Percentiles rank a stretch among this genome's conserved stretches.
Evolutionary conservation across 2,797 vertebrate genomes (phyloP).

Genomic region (Centroberyx gerrardi): DNA sequence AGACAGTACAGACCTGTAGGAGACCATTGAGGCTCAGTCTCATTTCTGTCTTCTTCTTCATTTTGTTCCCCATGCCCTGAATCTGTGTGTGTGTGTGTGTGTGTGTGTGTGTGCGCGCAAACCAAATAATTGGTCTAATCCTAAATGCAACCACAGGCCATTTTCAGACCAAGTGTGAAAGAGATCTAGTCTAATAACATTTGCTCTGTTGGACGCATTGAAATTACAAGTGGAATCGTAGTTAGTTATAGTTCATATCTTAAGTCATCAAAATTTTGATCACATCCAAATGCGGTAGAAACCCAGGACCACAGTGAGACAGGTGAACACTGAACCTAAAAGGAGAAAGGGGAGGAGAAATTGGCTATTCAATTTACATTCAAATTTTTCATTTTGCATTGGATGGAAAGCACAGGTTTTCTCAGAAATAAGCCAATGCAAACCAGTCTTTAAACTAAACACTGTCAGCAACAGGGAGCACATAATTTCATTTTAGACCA

Average conservation of each 20-base stretch:
- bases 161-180: neutral
- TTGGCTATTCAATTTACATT: neutral
- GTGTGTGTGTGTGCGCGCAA: too few species aligned
- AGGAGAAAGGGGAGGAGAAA: constrained; percentile 56
- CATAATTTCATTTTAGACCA: too few species aligned
- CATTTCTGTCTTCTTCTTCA: too few species aligned
- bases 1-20: too few species aligned
- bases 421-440: too few species aligned
- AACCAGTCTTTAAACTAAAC: too few species aligned
- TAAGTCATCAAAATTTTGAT: neutral
- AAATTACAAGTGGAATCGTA: constrained; percentile 19
- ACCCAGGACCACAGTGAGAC: constrained; percentile 95
- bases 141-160: too few species aligned
- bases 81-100: too few species aligned
- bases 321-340: constrained; percentile 96
- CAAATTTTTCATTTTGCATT: neutral
- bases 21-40: neutral
- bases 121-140: too few species aligned
- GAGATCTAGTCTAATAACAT: neutral
- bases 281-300: constrained; percentile 97
- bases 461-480: too few species aligned
- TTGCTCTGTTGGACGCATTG: neutral
- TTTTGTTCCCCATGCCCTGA: too few species aligned
- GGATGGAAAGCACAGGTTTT: neutral
- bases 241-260: too few species aligned